Percentiles rank a stretch among this genome's conserved stretches.
Conservation (phyloP, 64 coral and sea anemone species). For the Montipora capricornis region DNA sequence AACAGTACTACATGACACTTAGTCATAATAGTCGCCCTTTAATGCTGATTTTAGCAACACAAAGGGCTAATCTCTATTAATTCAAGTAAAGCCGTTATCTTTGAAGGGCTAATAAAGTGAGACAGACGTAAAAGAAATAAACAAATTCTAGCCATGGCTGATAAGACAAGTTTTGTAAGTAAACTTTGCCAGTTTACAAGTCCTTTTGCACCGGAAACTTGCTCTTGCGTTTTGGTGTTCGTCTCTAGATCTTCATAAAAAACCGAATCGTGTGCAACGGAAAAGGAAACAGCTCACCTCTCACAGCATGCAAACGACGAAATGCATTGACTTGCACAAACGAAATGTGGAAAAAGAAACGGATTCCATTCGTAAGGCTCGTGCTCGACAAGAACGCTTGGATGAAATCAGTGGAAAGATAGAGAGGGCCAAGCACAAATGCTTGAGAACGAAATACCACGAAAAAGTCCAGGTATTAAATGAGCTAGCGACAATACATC, state of each 20-base stretch:
- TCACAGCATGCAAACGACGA: neutral
- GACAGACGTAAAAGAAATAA: neutral
- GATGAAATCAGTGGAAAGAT: slow-evolving; percentile 58
- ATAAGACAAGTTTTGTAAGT: neutral
- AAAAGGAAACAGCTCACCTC: too few species aligned
- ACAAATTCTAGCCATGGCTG: neutral
- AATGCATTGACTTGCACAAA: neutral
- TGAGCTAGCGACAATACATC: slow-evolving; percentile 56
- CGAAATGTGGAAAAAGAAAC: slow-evolving; percentile 10
- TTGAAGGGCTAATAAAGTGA: neutral
- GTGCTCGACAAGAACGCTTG: slow-evolving; percentile 30
- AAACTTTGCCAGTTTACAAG: neutral
- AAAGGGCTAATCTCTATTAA: neutral
- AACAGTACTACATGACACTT: too few species aligned
- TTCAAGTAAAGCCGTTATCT: neutral
- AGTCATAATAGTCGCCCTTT: neutral
- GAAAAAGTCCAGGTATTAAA: slow-evolving; percentile 52
- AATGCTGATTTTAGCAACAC: neutral
- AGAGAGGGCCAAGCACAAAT: slow-evolving; percentile 48
- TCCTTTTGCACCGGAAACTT: neutral
- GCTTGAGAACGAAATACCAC: neutral
- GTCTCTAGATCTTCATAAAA: too few species aligned
- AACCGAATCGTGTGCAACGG: too few species aligned
- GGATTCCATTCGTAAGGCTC: slow-evolving; percentile 40
- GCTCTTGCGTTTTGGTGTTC: neutral